Evolutionary conservation across 1,140 invertebrate species (phyloP), one percentile per base, ranked within the genome.

Genomic region (Trachymyrmex cornetzi): DNA sequence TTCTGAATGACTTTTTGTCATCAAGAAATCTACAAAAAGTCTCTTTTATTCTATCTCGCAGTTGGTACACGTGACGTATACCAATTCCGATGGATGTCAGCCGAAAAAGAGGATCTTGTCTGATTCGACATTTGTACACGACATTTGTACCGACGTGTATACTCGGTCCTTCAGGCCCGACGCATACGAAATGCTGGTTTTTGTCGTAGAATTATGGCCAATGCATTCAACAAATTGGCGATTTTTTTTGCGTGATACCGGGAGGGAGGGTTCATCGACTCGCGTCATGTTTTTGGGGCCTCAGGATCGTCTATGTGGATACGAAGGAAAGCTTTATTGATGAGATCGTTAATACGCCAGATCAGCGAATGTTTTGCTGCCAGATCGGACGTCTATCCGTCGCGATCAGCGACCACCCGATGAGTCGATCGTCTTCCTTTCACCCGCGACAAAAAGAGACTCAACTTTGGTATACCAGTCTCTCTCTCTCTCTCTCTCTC

Each of bases 391-490:
- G 92, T 93, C 93, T 94, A 94, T 94, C 93, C 92, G 90, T 94
- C 93, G 93, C 93, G 93, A 94, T 93, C 93, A 86, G 88, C 93
- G 93, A 94, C 93, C 93, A 94, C 93, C 93, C 93, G 93, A 93
- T 92, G 93, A 87, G 93, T 53, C 85, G 66, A 48, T 77, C 80
- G 74, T 90, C 86, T 38, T 90, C 89, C 84, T 90, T 87, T 30
- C 72, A 69, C 77, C 44, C 87, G 27, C 57, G 48, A 75, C 90
- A 90, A 91, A 91, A 90, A 88, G 84, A 14, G 79, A 74, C 79
- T 84, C 57, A 55, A 86, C 63, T 53, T 72, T 48, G 77, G 27
- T 64, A 64, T 66, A 80, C 85, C 53, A 89, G 84, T 77, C 77
- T 44, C 38, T 44, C 11, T 87, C 88, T 84, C 88, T 84, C 87